A percentile compares a stretch with the other conserved stretches of the same genome.
These are phyloP conservation scores for Corapipo altera DNA, from an alignment of 2,113 vertebrate genomes.

Conservation along the genomic window DNA sequence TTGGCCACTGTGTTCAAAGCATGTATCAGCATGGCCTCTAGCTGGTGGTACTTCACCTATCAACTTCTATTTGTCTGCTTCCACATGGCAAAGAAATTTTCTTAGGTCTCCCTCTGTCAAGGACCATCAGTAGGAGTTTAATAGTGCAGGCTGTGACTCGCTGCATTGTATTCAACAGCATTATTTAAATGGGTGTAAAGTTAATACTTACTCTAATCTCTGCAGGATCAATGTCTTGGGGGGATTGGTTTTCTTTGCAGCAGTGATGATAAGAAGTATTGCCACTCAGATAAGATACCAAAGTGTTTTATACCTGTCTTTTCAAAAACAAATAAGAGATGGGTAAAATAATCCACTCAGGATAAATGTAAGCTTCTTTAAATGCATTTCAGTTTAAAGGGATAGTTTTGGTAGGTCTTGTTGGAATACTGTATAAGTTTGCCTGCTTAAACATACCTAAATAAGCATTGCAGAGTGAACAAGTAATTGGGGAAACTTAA, in stretches of 20 bases:
- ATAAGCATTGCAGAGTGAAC: background rate
- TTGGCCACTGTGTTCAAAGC: background rate
- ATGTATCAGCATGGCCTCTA: background rate
- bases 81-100: background rate
- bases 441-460: background rate
- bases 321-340: slow-evolving; percentile 5
- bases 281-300: background rate
- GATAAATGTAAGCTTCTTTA: background rate
- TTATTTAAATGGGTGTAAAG: slow-evolving; percentile 3
- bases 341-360: slow-evolving; percentile 22
- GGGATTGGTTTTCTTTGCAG: slow-evolving; percentile 21
- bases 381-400: background rate
- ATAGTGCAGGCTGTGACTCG: slow-evolving; percentile 3
- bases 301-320: background rate
- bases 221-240: slow-evolving; percentile 33
- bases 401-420: background rate
- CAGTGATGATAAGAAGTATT: background rate
- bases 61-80: background rate
- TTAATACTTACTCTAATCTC: slow-evolving; percentile 12
- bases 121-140: background rate
- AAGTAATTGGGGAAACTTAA: background rate
- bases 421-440: background rate
- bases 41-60: background rate
- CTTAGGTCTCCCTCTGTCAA: background rate
- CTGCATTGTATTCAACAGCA: slow-evolving; percentile 15